Evolutionary conservation across 2,888 invertebrate genomes (phyloP).

Genomic region (Limnephilus auricula): DNA sequence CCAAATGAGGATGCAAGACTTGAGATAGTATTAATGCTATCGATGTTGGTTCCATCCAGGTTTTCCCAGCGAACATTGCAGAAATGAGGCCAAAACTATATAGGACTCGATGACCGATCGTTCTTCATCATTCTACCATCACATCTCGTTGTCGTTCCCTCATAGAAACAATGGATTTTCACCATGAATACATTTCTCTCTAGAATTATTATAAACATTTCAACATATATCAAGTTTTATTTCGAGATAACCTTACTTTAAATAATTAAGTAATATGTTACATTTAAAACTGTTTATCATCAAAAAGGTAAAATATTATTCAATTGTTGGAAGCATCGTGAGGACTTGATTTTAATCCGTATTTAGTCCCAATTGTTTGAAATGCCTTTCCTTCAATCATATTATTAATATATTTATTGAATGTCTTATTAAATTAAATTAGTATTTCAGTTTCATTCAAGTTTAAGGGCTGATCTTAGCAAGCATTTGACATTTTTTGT

Average conservation of each 20-base stretch:
- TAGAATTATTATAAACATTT: neutral
- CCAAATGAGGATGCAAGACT: neutral
- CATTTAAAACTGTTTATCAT: constrained; percentile 35
- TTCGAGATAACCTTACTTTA: neutral
- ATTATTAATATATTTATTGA: neutral
- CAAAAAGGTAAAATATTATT: constrained; percentile 54
- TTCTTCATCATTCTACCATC: constrained; percentile 52
- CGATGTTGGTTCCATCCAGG: constrained; percentile 71
- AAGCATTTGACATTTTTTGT: neutral
- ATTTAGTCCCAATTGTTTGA: constrained; percentile 21
- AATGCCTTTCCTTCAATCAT: constrained; percentile 46
- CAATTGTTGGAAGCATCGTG: constrained; percentile 50
- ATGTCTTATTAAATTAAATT: neutral
- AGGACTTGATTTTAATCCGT: constrained; percentile 41
- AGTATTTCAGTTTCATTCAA: neutral
- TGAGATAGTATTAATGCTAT: constrained; percentile 46
- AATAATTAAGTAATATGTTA: neutral
- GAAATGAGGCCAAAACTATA: constrained; percentile 67
- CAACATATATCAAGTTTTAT: neutral
- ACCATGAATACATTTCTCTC: constrained; percentile 21
- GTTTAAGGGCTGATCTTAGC: neutral
- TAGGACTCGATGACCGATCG: constrained; percentile 51
- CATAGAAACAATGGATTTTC: constrained; percentile 14
- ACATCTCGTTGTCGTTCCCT: constrained; percentile 34
- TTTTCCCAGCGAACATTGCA: constrained; percentile 72